Conservation (phyloP, 92 coral and sea anemone species). For the Nematostella vectensis region DNA sequence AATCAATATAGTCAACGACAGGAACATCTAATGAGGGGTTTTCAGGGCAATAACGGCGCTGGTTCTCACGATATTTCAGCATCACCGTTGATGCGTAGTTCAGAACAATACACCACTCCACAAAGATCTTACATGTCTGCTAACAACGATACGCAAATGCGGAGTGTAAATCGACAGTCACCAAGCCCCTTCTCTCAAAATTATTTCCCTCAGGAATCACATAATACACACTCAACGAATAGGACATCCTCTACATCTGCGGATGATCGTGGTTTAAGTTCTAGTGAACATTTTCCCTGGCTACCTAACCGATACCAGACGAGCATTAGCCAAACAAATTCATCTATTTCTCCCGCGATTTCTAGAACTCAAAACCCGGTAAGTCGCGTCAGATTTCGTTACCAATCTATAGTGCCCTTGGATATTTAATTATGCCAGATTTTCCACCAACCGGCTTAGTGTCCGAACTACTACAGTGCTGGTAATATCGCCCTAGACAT, state of each 20-base stretch:
- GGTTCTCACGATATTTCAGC: conserved; percentile 26
- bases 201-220: conserved; percentile 70
- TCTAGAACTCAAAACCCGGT: conserved; percentile 73
- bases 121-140: conserved; percentile 78
- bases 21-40: conserved; percentile 68
- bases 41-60: conserved; percentile 41
- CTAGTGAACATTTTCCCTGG: conserved; percentile 73
- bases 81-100: conserved; percentile 36
- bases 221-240: conserved; percentile 45
- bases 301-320: conserved; percentile 34
- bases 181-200: conserved; percentile 62
- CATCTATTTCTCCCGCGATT: conserved; percentile 50
- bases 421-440: conserved; percentile 3
- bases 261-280: conserved; percentile 72
- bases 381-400: conserved; percentile 16
- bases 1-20: conserved; percentile 66
- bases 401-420: too few relatives aligned
- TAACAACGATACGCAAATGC: conserved; percentile 58
- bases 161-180: conserved; percentile 63
- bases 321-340: conserved; percentile 37
- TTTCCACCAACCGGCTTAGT: conserved; percentile 24
- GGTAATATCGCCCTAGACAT: conserved; percentile 33
- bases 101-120: conserved; percentile 77
- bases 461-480: neutral
- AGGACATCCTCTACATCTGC: conserved; percentile 53